Evolutionary conservation across 2,797 vertebrate species (phyloP).

Genomic region (Phalanger gymnotis): DNA sequence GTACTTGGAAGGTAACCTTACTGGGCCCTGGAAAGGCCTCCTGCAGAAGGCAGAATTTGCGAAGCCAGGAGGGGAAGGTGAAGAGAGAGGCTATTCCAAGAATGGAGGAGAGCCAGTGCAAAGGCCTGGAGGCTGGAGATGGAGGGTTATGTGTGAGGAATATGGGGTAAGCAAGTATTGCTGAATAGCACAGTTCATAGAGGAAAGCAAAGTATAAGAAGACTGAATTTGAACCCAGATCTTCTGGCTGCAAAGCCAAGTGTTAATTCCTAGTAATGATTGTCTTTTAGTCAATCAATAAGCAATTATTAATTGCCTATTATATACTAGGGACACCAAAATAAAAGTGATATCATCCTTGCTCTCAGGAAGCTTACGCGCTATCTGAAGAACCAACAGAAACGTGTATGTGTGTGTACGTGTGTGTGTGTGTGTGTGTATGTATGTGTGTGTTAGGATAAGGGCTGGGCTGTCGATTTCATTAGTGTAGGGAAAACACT

Average conservation of each 20-base stretch:
- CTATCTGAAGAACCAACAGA: neutral
- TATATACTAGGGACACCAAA: neutral
- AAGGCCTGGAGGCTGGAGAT: neutral
- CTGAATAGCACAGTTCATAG: neutral
- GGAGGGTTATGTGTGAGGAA: too few relatives aligned
- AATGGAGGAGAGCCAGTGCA: too few relatives aligned
- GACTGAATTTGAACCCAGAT: neutral
- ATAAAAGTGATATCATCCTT: neutral
- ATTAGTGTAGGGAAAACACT: neutral
- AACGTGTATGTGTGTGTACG: too few relatives aligned
- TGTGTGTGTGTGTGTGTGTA: too few relatives aligned
- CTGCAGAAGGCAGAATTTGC: neutral
- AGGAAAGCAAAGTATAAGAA: neutral
- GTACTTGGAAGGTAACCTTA: neutral
- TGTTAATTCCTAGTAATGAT: neutral
- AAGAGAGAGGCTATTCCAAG: neutral
- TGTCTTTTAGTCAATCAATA: neutral
- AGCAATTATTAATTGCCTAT: neutral
- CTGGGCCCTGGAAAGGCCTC: neutral
- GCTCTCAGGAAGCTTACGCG: neutral
- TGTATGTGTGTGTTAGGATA: neutral
- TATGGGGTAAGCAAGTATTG: neutral
- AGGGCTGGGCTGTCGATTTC: neutral
- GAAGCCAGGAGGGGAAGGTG: neutral
- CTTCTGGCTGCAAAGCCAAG: neutral